Evolutionary conservation across 2,113 vertebrate species (phyloP), one percentile per base, ranked within the genome.

Genomic region (Mobula hypostoma): DNA sequence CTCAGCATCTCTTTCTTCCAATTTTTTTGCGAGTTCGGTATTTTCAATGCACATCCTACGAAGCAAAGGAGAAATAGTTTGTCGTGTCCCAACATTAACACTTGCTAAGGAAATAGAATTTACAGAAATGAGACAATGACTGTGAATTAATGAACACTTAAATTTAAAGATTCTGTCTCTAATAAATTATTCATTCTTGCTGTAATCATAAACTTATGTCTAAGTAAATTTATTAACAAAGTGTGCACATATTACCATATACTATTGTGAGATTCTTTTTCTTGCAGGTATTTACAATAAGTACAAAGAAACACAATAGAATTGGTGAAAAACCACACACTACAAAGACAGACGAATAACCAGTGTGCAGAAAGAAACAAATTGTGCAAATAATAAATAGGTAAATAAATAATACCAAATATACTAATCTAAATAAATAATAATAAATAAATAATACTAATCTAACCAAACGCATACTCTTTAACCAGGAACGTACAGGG

Each of bases 11-110:
- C 95, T 98, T 94, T 97, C 94, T 94, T 97, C 97, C 94, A 98
- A 56, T 56, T 95, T 97, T 95, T 98, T 97, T 85, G 96, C 97
- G 94, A 99, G 96, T 82, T 96, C 95, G 94, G 96, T 94, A 95
- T 98, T 99, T 96, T 99, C 98, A 96, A 95, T 97, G 94, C 96
- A 95, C 94, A 98, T 61, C 95, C 98, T 99, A 95, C 40, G 94
- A 94, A 94, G 95, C 70, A 48, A 85, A 94, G 85, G 24, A 93
- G 32, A 93, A 74, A 36, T 56, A 19, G 68, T 11, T 5, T 72
- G 5, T 11, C 12, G 40, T 48, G 19, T 48, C 74, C 61, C 1
- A 56, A 56, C 40, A 70, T 48, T 74, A 93, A 56, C 36, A 74
- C 40, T 93, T 74, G 0, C 56, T 61, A 74, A 24, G 21, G 14